Base-by-base conservation (phyloP, 2,888 invertebrate species). In the Macrophya annulata region DNA sequence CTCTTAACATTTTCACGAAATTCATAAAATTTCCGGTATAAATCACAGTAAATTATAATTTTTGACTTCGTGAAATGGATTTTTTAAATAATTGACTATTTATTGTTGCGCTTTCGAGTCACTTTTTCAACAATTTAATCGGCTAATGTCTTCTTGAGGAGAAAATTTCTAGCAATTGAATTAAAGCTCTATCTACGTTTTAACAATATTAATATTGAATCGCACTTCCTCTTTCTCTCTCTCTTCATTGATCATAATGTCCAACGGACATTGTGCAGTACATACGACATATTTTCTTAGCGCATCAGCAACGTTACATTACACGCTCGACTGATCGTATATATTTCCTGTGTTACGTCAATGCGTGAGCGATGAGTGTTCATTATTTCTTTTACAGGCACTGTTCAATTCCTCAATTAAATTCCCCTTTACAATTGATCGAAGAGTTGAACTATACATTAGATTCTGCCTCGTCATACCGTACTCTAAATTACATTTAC, bases 321-420 rank as follows among this genome's bases (percentile, higher is more conserved):
- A 77, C 77, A 77, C 77, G 37, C 77, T 77, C n/a, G 21, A 77
- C 48, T 31, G 77, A 51, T n/a, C 21, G 31, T 10, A 17, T 43
- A 21, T 51, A 9, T 77, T 77, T 77, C 55, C 77, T 55, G 31
- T 43, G 55, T 77, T 55, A 51, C 77, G 55, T 77, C 77, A 51
- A 37, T 55, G 55, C 55, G n/a, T 55, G 43, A 74, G 45, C 25
- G 21, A 9, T 55, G 43, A 74, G 45, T 45, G 21, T 51, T 77
- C 77, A n/a, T 37, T 55, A 51, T 43, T 37, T 37, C 43, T 77
- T 55, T 37, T 12, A 55, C 8, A 37, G 37, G 48, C 31, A 77
- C 55, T 77, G 55, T 25, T 31, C 76, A 77, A 77, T 77, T 77
- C 37, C 51, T 17, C 76, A 51, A 31, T 51, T 55, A 15, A 55